A percentile compares a stretch with the other conserved stretches of the same genome.
These are phyloP conservation scores for Poeciliopsis prolifica DNA, from an alignment of 2,113 vertebrate genomes.

Conservation along the genomic window DNA sequence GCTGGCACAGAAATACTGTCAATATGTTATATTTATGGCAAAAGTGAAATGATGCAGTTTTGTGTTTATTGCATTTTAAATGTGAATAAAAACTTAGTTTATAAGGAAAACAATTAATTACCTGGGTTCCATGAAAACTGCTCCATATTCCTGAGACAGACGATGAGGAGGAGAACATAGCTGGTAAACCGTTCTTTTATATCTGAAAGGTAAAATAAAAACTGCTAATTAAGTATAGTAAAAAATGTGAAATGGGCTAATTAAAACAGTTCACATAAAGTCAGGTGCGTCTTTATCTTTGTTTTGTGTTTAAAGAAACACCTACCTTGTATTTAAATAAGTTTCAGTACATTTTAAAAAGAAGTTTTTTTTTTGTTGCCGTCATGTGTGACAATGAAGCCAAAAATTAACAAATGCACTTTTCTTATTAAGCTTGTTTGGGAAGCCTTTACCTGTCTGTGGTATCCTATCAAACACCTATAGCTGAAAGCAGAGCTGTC, in stretches of 20 bases:
- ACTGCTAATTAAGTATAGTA: not conserved
- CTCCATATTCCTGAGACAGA: slow-evolving; percentile 99
- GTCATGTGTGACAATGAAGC: no score
- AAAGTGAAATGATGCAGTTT: not conserved
- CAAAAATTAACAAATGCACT: no score
- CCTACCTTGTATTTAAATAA: no score
- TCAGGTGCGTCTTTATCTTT: no score
- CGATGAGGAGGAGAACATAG: slow-evolving; percentile 93
- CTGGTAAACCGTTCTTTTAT: slow-evolving; percentile 98
- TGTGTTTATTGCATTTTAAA: not conserved
- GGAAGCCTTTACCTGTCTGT: no score
- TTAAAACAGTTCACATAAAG: no score
- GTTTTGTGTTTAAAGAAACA: no score
- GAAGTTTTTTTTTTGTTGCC: no score
- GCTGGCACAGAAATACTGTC: not conserved
- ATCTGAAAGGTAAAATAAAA: slow-evolving; percentile 78
- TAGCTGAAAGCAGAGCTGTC: no score
- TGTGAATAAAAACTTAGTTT: not conserved
- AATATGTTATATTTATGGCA: not conserved
- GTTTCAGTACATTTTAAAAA: no score
- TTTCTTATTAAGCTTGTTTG: no score
- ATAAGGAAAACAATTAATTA: slow-evolving; percentile 56
- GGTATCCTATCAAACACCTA: no score
- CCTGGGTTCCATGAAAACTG: slow-evolving; percentile 99
- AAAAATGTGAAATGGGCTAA: not conserved